Conservation (phyloP, 2,888 invertebrate genomes). For the Cylloceria caligata region DNA sequence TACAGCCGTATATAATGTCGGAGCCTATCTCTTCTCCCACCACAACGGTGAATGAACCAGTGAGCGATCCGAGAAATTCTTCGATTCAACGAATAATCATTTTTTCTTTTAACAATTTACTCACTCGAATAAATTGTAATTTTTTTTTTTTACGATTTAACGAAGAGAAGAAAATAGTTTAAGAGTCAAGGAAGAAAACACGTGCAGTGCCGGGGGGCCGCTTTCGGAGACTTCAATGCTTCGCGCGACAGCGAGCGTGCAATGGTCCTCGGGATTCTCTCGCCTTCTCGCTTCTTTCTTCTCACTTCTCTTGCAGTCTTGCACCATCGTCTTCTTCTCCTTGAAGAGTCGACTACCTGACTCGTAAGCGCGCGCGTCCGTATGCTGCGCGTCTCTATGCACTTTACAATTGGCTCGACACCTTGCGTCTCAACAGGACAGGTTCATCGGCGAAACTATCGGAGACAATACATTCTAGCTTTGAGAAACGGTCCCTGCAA, state of each 20-base stretch:
- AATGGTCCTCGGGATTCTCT: conserved; percentile 37
- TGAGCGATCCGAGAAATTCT: conserved; percentile 67
- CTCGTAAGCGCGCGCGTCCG: conserved; percentile 12
- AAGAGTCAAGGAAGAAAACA: conserved; percentile 52
- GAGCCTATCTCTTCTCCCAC: conserved; percentile 84
- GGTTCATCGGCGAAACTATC: conserved; percentile 52
- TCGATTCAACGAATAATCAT: conserved; percentile 33
- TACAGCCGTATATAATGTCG: conserved; percentile 81
- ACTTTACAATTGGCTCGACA: conserved; percentile 52
- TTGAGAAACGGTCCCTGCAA: conserved; percentile 16
- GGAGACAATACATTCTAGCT: conserved; percentile 38
- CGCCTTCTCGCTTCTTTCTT: conserved; percentile 16
- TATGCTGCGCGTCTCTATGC: conserved; percentile 5
- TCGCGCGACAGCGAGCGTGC: conserved; percentile 40
- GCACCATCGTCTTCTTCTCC: background rate
- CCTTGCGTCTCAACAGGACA: conserved; percentile 54
- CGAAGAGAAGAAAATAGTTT: conserved; percentile 32
- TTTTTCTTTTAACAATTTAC: conserved; percentile 3
- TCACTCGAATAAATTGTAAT: conserved; percentile 1
- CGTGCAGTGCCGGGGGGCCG: conserved; percentile 48
- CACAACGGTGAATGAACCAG: conserved; percentile 76
- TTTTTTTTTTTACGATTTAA: conserved; percentile 4
- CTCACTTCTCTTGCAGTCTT: background rate
- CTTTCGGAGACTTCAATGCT: conserved; percentile 64
- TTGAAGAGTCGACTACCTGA: conserved; percentile 54